These are phyloP conservation scores for Spialia ferax DNA, from an alignment of 2,888 invertebrate genomes.

Conservation along the genomic window DNA sequence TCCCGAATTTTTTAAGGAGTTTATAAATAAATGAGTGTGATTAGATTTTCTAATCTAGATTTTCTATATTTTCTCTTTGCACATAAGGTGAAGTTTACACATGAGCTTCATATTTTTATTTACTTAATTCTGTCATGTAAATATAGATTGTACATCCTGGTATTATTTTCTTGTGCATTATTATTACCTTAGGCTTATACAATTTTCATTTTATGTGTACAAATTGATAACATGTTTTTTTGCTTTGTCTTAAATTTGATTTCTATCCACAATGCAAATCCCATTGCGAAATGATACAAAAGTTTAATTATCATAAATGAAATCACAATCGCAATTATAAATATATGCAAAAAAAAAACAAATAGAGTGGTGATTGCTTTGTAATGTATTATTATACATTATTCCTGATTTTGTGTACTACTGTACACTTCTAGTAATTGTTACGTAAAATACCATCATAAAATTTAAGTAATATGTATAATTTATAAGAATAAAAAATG, in stretches of 20 bases:
- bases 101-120: slow-evolving; percentile 67
- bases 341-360: too few species aligned
- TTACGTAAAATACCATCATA: slow-evolving; percentile 33
- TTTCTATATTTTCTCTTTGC: slow-evolving; percentile 48
- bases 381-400: not conserved
- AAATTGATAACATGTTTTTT: slow-evolving; percentile 33
- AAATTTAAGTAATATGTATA: slow-evolving; percentile 41
- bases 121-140: slow-evolving; percentile 68
- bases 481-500: slow-evolving; percentile 37
- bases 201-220: slow-evolving; percentile 33
- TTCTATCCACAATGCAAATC: not conserved
- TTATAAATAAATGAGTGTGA: not conserved
- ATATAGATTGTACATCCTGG: slow-evolving; percentile 61
- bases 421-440: slow-evolving; percentile 21
- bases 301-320: not conserved
- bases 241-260: slow-evolving; percentile 33
- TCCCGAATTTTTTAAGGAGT: not conserved
- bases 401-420: slow-evolving; percentile 14
- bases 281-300: not conserved
- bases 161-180: slow-evolving; percentile 37
- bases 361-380: too few species aligned
- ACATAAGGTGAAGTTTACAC: slow-evolving; percentile 73
- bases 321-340: too few species aligned
- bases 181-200: slow-evolving; percentile 13
- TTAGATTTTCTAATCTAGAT: too few species aligned